Percentiles rank a stretch among this genome's conserved stretches.
Evolutionary conservation across 2,797 vertebrate genomes (phyloP).

Genomic region (Esox lucius): DNA sequence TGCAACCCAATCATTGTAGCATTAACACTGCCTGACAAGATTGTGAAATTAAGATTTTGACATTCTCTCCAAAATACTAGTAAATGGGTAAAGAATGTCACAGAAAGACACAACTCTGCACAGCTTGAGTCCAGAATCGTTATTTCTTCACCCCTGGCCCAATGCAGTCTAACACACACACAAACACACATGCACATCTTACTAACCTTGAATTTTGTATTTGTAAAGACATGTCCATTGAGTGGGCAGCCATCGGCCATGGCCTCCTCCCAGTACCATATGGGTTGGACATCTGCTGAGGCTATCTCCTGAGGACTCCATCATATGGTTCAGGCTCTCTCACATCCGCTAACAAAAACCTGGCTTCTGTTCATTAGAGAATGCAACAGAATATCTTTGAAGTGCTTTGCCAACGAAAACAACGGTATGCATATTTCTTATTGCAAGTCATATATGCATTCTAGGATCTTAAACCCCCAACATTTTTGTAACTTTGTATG

Average conservation of each 20-base stretch:
- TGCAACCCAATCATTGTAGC: too few relatives aligned
- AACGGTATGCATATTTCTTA: not conserved
- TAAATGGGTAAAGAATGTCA: too few relatives aligned
- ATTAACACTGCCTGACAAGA: too few relatives aligned
- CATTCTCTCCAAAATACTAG: too few relatives aligned
- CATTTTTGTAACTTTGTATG: too few relatives aligned
- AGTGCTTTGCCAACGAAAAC: not conserved
- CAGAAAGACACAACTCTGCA: too few relatives aligned
- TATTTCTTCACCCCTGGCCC: not conserved
- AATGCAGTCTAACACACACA: not conserved
- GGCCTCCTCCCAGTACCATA: constrained; percentile 31
- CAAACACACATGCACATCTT: not conserved
- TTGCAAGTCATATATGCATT: not conserved
- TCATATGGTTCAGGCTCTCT: constrained; percentile 28
- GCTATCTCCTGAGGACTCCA: constrained; percentile 40
- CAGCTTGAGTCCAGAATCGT: too few relatives aligned
- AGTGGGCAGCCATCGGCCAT: not conserved
- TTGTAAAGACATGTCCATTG: not conserved
- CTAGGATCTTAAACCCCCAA: too few relatives aligned
- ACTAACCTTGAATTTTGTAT: not conserved
- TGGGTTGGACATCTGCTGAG: constrained; percentile 47
- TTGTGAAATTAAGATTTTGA: too few relatives aligned
- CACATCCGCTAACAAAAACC: constrained; percentile 27
- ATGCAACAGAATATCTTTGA: not conserved
- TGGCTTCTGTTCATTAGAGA: not conserved